Evolutionary conservation across 2,797 vertebrate species (phyloP).

Genomic region (Myotis daubentonii): DNA sequence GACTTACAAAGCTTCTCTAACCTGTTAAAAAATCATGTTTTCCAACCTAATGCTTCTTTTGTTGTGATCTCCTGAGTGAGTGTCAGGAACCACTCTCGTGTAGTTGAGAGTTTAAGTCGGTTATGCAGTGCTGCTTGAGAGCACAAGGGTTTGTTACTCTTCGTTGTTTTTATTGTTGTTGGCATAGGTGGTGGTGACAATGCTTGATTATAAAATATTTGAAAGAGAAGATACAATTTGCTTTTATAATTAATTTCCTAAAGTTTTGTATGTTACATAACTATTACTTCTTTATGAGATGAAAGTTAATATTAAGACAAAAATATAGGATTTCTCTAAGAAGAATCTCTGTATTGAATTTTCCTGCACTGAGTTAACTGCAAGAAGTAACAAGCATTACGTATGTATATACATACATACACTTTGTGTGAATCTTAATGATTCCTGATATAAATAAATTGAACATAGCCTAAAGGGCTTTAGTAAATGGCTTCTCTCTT

Average conservation of each 20-base stretch:
- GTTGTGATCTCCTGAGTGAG: not conserved
- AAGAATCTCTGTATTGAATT: not conserved
- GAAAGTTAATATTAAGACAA: not conserved
- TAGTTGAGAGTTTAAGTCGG: not conserved
- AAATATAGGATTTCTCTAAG: not conserved
- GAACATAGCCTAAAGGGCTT: not conserved
- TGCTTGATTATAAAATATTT: not conserved
- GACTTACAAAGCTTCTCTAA: not conserved
- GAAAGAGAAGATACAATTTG: not conserved
- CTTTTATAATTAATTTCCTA: not conserved
- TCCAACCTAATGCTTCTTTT: not conserved
- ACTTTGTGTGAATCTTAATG: not conserved
- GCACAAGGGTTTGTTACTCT: not conserved
- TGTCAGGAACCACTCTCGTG: not conserved
- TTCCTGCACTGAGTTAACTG: not conserved
- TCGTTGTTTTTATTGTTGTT: not conserved
- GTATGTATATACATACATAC: fast-evolving
- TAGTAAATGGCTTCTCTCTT: not conserved
- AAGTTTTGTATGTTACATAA: not conserved
- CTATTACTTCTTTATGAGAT: not conserved
- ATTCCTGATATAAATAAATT: slow-evolving; percentile 7
- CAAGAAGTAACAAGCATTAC: not conserved
- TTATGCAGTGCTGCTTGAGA: no score
- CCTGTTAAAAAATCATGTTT: not conserved
- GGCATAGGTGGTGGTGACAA: not conserved